These are phyloP conservation scores for Hydractinia echinata DNA, from an alignment of 30 jellyfish, hydroid and myxozoan species.

Conservation along the genomic window DNA sequence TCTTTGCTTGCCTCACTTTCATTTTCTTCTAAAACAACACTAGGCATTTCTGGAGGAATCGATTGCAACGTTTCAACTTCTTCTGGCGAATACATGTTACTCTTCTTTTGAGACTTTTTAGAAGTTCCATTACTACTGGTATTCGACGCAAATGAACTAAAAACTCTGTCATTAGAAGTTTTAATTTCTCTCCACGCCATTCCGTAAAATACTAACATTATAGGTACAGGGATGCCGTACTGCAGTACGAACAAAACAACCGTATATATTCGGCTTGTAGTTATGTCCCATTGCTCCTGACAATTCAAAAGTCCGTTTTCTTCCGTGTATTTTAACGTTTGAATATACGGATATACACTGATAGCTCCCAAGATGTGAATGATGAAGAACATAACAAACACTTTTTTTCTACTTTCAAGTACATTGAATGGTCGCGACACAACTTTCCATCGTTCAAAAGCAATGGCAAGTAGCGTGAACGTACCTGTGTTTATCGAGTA, in stretches of 20 bases:
- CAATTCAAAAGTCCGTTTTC: background rate
- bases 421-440: conserved; percentile 16
- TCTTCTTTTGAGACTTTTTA: too few species aligned
- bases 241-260: conserved; percentile 21
- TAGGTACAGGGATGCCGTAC: conserved; percentile 37
- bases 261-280: conserved; percentile 24
- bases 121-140: too few species aligned
- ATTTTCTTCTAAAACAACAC: too few species aligned
- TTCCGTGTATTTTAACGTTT: background rate
- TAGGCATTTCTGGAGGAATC: too few species aligned
- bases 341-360: conserved; percentile 4
- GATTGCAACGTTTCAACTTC: too few species aligned
- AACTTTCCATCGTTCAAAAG: conserved; percentile 32
- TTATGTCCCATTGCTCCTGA: conserved; percentile 20
- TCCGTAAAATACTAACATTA: conserved; percentile 26
- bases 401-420: background rate
- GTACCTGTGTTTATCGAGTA: conserved; percentile 36
- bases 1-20: too few species aligned
- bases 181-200: conserved; percentile 31
- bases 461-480: conserved; percentile 28
- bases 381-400: background rate
- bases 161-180: background rate
- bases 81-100: too few species aligned
- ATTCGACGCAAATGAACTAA: background rate
- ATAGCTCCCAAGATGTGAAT: conserved; percentile 17